Conservation (phyloP, 2,797 vertebrate genomes). For the Anabas testudineus region DNA sequence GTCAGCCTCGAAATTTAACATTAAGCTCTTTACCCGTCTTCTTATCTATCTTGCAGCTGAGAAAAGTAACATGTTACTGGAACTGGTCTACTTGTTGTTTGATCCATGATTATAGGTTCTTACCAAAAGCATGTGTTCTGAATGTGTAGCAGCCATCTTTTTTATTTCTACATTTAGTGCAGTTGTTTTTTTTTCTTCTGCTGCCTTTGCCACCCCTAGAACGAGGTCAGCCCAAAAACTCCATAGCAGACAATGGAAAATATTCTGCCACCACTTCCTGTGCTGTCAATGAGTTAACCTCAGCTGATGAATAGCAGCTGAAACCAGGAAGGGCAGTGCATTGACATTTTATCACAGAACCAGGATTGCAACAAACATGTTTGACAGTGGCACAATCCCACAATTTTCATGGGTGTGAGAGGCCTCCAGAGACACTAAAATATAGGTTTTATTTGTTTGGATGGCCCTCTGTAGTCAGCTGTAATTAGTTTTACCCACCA, state of each 20-base stretch:
- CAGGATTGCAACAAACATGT: constrained; percentile 7
- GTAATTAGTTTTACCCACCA: not conserved
- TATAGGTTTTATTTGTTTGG: not conserved
- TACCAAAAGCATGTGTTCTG: not conserved
- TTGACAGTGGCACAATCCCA: not conserved
- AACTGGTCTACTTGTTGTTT: not conserved
- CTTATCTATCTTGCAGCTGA: constrained; percentile 12
- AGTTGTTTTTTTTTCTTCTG: not conserved
- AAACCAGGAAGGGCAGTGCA: constrained; percentile 23
- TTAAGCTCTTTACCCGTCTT: constrained; percentile 28
- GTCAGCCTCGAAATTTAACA: constrained; percentile 51
- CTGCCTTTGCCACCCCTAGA: constrained; percentile 21
- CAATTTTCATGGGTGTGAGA: constrained; percentile 1
- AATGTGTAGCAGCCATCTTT: not conserved
- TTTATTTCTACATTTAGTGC: not conserved
- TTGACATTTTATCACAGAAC: constrained; percentile 41
- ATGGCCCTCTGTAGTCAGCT: not conserved
- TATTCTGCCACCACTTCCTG: constrained; percentile 50
- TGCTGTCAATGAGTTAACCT: constrained; percentile 45
- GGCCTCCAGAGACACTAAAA: not conserved
- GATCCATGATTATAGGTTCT: not conserved
- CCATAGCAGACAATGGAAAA: constrained; percentile 55
- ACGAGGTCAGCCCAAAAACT: constrained; percentile 48
- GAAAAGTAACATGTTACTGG: not conserved
- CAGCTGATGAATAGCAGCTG: constrained; percentile 34